Evolutionary conservation across 2,888 invertebrate species (phyloP), one percentile per base, ranked within the genome.

Genomic region (Leptopilina syphax): DNA sequence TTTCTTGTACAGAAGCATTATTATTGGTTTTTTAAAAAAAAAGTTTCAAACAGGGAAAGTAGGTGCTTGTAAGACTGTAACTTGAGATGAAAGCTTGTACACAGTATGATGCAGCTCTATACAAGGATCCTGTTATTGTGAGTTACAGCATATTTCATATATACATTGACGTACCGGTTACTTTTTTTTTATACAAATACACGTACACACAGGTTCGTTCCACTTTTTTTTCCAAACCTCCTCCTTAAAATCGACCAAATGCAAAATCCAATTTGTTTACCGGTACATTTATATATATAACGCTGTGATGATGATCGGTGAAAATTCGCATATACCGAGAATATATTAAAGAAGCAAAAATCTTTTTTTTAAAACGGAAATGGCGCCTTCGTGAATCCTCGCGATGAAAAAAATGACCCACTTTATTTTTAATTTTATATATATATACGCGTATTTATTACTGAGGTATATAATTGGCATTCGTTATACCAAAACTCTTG

Each of bases 241-340:
- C 24, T 24, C 44, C 70, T 73, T 73, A 24, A 24, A 24, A 27
- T 3, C 2, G 7, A 34, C 27, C 34, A n/a, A 54, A 73, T 73
- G 73, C 73, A 73, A 73, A 73, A 73, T 57, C 57, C 73, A 73
- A 73, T 73, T 73, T 57, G 41, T 73, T 73, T 73, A 73, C 73
- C 73, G 73, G 73, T 73, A 54, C 34, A 73, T 47, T 9, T 47
- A 47, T 47, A 47, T 47, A 9, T 47, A 47, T 9, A 47, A 47
- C 47, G 47, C 47, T 18, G 0, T 18, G 54, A 34, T n/a, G 73
- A 73, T 73, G 73, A 73, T 73, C 73, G 18, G 12, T 54, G 9
- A 57, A 73, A 73, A 57, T 73, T 57, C 34, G 34, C 34, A 34
- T 34, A 50, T 50, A 50, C 24, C 34, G 34, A 13, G 73, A 73